phyloP scores from a whole-genome alignment of 1,140 invertebrate genomes.

The Magallana ariakensis region DNA sequence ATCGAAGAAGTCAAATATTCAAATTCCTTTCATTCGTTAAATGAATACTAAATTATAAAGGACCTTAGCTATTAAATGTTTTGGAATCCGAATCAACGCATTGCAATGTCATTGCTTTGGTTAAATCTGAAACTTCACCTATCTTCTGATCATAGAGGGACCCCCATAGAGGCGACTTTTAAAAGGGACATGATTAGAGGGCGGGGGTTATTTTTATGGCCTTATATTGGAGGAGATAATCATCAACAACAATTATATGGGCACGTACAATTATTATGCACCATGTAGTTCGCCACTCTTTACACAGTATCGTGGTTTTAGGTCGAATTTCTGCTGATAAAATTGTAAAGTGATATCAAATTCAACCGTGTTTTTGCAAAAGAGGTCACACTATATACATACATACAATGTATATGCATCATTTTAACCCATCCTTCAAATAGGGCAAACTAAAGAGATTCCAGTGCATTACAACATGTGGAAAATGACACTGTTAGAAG shows the following conservation, averaged over 20 bases:
- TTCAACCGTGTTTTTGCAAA: neutral
- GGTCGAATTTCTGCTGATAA: neutral
- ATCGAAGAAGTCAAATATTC: neutral
- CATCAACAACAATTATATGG: neutral
- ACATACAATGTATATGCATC: too few relatives aligned
- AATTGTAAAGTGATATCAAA: conserved; percentile 3
- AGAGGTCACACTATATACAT: too few relatives aligned
- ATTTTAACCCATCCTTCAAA: too few relatives aligned
- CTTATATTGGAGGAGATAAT: conserved; percentile 12
- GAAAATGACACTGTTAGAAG: too few relatives aligned
- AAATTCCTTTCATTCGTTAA: neutral
- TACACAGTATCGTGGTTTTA: neutral
- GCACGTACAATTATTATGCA: neutral
- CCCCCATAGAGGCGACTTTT: conserved; percentile 10
- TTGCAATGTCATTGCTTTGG: neutral
- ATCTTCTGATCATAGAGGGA: conserved; percentile 16
- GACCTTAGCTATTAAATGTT: neutral
- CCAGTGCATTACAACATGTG: too few relatives aligned
- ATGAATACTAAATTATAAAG: neutral
- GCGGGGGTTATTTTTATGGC: neutral
- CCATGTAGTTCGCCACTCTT: neutral
- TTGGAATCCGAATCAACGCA: neutral
- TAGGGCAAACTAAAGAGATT: too few relatives aligned
- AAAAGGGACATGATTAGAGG: conserved; percentile 27
- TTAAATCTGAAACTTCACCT: neutral